These are phyloP conservation scores for cattle (Bos taurus) DNA, from an alignment of 2,113 vertebrate genomes.

Conservation along the genomic window ARS-UCD2.0 NC_037333.1:47128001-47128500, in stretches of 20 bases:
- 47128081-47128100: neutral
- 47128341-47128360: neutral
- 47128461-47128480: neutral
- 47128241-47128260: neutral
- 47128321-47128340: neutral
- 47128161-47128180: neutral
- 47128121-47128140: neutral
- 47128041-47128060: neutral
- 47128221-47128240: neutral
- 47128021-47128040: neutral
- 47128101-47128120: neutral
- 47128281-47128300: neutral
- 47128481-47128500: neutral
- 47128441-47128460: neutral
- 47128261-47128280: neutral
- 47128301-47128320: neutral
- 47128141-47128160: neutral
- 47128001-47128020: neutral
- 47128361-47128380: neutral
- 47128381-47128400: neutral
- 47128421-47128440: neutral
- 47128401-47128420: neutral
- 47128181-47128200: neutral
- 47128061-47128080: neutral
- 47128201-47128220: neutral